Base-by-base conservation (phyloP, 2,113 vertebrate species). In the Nothoprocta perdicaria region DNA sequence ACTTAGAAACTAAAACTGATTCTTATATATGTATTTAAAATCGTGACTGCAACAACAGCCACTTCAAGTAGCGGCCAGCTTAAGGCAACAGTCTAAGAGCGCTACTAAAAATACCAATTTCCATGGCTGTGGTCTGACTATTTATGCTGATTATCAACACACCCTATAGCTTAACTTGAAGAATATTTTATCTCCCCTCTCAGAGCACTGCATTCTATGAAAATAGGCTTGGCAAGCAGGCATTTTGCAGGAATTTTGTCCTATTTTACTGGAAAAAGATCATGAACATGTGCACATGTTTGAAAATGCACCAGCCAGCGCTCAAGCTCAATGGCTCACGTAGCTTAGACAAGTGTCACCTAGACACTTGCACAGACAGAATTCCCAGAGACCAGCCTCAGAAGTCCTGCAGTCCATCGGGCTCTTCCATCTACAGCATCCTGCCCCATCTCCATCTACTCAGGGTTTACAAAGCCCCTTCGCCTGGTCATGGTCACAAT, bases 301-400 rank as follows among this genome's bases (percentile, higher is more conserved):
- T 61, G 78, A 31, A 33, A 85, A 71, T 79, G 31, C 4, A 72
- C 21, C 43, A 87, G 35, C 43, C 18, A 38, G 66, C 46, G 78
- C 22, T 38, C 35, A 38, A 38, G 35, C 35, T 38, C 35, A 55
- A 52, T 31, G 19, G 57, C 88, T 88, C 92, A 81, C 57, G 46
- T 40, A 72, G 23, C 68, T 76, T 80, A 45, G 71, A 87, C 69
- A 89, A 75, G 86, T 74, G 83, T 45, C 43, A 17, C 16, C 15
- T 17, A 84, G 23, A 8, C n/a, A 57, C 9, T 68, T 83, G 40
- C 68, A 18, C 63, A 86, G 52, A 45, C 7, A 87, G 29, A 84
- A 89, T 15, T 69, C 40, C 79, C 0, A 75, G 43, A 53, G 75
- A 89, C 55, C 41, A 84, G 33, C 38, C 86, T 33, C 19, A 87